A percentile compares a stretch with the other conserved stretches of the same genome.
These are phyloP conservation scores for Litoditis marina DNA, from an alignment of 2,888 invertebrate species.

Conservation along the genomic window DNA sequence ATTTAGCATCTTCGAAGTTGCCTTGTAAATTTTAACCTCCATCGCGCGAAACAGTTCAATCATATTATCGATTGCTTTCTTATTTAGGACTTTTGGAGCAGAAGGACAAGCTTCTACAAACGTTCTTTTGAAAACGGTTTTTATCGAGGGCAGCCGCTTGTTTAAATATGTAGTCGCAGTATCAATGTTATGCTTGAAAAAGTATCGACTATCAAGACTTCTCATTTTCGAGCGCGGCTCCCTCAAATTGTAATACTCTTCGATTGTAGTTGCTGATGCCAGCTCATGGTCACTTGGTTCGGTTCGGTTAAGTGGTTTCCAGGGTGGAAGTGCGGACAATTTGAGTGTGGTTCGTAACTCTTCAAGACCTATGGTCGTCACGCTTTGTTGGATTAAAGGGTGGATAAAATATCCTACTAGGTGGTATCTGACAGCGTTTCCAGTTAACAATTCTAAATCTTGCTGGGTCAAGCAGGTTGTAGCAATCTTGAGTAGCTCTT, in stretches of 20 bases:
- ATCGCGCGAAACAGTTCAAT: conserved; percentile 19
- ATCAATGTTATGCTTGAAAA: conserved; percentile 23
- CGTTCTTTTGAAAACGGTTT: conserved; percentile 16
- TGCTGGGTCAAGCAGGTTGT: conserved; percentile 3
- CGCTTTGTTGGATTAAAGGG: conserved; percentile 11
- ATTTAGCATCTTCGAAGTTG: conserved; percentile 16
- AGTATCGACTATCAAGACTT: conserved; percentile 24
- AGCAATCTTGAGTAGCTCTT: conserved; percentile 14
- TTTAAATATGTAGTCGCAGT: conserved; percentile 21
- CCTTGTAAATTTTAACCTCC: conserved; percentile 10
- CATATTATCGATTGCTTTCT: conserved; percentile 26
- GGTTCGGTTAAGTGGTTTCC: conserved; percentile 17
- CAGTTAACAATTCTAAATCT: conserved; percentile 15
- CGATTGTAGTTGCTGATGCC: conserved; percentile 21
- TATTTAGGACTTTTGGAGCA: conserved; percentile 20
- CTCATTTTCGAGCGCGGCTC: conserved; percentile 21
- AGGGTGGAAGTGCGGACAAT: conserved; percentile 15
- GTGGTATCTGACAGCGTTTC: conserved; percentile 2
- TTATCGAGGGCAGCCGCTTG: conserved; percentile 20
- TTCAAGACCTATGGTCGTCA: conserved; percentile 20
- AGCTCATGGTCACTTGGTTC: conserved; percentile 20
- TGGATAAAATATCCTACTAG: conserved; percentile 10
- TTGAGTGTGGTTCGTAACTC: conserved; percentile 26
- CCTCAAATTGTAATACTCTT: conserved; percentile 25
- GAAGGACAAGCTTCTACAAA: conserved; percentile 21